Conservation (phyloP, 2,113 vertebrate genomes). For the Desmodus rotundus region DNA sequence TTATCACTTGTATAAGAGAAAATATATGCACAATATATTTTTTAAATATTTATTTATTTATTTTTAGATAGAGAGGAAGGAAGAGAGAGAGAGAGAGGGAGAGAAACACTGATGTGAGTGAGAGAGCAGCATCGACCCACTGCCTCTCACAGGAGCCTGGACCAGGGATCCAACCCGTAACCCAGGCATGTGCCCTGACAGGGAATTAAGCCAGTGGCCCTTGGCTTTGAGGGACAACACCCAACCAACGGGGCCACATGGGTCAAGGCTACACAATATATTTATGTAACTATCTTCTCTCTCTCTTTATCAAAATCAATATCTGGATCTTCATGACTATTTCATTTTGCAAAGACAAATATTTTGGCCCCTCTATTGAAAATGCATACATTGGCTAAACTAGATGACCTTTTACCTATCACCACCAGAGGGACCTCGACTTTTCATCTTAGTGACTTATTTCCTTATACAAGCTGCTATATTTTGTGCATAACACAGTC, state of each 20-base stretch:
- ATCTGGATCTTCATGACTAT: neutral
- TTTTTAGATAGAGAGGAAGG: too few relatives aligned
- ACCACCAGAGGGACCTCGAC: neutral
- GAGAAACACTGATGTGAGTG: too few relatives aligned
- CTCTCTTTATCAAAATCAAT: neutral
- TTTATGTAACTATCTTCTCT: neutral
- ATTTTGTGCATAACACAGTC: neutral
- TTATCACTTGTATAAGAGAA: neutral
- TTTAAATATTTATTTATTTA: too few relatives aligned
- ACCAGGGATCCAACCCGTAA: too few relatives aligned
- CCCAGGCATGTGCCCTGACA: too few relatives aligned
- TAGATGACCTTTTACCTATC: neutral
- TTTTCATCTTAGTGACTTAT: neutral
- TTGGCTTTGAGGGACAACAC: too few relatives aligned
- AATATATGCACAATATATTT: neutral
- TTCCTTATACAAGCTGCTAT: neutral
- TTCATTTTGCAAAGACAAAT: neutral
- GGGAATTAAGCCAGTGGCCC: too few relatives aligned
- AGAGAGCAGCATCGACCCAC: too few relatives aligned
- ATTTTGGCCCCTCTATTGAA: neutral
- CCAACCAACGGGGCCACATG: too few relatives aligned
- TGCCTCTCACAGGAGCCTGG: too few relatives aligned
- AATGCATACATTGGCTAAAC: neutral
- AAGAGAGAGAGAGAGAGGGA: too few relatives aligned
- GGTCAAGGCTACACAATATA: neutral